These are phyloP conservation scores for Gymnosoma rotundatum DNA, from an alignment of 2,888 invertebrate genomes.

Conservation along the genomic window DNA sequence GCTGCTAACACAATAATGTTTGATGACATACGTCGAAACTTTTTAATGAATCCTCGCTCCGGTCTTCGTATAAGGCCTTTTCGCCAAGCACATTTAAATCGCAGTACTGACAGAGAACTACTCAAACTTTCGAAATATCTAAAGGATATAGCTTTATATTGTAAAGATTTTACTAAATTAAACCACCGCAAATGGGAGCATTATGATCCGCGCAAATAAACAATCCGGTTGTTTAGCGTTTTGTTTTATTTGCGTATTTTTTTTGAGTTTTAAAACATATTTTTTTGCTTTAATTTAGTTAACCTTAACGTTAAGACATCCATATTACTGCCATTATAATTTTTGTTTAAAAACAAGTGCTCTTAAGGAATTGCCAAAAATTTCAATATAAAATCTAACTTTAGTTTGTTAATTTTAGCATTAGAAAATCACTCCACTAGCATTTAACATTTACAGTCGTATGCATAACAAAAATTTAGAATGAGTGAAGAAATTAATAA, in stretches of 20 bases:
- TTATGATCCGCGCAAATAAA: slow-evolving; percentile 82
- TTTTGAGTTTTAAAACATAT: not conserved
- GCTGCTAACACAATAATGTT: slow-evolving; percentile 98
- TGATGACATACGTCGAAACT: slow-evolving; percentile 97
- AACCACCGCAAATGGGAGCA: slow-evolving; percentile 97
- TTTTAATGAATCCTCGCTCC: slow-evolving; percentile 98
- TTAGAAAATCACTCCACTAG: not conserved
- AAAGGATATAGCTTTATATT: slow-evolving; percentile 89
- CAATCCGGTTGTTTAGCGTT: not conserved
- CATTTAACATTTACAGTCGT: too few species aligned
- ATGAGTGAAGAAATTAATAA: too few species aligned
- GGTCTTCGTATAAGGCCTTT: slow-evolving; percentile 96
- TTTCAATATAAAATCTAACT: slow-evolving; percentile 4
- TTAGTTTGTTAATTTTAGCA: not conserved
- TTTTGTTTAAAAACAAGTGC: slow-evolving; percentile 56
- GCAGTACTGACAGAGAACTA: slow-evolving; percentile 92
- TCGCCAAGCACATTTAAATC: slow-evolving; percentile 93
- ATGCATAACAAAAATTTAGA: too few species aligned
- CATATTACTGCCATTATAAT: not conserved
- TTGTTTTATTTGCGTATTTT: slow-evolving; percentile 3
- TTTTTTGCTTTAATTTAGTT: slow-evolving; percentile 1
- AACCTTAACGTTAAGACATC: not conserved
- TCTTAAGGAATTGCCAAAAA: slow-evolving; percentile 53
- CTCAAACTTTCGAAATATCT: slow-evolving; percentile 91
- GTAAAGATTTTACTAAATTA: slow-evolving; percentile 91